A percentile compares a stretch with the other conserved stretches of the same genome.
Evolutionary conservation across 2,888 invertebrate species (phyloP).

Genomic region (Rhingia campestris): DNA sequence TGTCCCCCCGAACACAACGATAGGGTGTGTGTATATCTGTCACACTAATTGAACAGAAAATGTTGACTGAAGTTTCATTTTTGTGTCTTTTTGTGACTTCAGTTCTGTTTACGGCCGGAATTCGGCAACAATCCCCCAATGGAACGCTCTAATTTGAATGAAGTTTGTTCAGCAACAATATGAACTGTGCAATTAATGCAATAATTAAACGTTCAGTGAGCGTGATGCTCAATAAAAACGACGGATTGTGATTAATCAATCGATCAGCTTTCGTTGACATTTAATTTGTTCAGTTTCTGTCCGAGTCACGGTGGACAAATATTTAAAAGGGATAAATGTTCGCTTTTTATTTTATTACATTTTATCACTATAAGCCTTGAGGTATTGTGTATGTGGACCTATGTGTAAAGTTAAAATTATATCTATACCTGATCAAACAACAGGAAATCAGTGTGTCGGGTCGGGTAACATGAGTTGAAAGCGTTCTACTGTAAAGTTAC

Average conservation of each 20-base stretch:
- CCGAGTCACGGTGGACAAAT: slow-evolving; percentile 43
- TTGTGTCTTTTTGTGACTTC: slow-evolving; percentile 11
- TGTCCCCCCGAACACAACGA: not conserved
- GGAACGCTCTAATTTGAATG: slow-evolving; percentile 31
- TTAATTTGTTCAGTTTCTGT: slow-evolving; percentile 58
- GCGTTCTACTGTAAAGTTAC: slow-evolving; percentile 44
- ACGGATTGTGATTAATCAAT: slow-evolving; percentile 66
- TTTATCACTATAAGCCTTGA: slow-evolving; percentile 6
- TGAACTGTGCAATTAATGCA: slow-evolving; percentile 59
- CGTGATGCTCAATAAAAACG: slow-evolving; percentile 61
- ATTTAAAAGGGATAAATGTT: slow-evolving; percentile 18
- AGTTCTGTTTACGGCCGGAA: slow-evolving; percentile 4
- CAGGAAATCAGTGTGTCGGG: slow-evolving; percentile 44
- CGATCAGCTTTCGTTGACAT: slow-evolving; percentile 64
- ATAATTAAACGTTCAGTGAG: slow-evolving; percentile 64
- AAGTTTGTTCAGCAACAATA: slow-evolving; percentile 5
- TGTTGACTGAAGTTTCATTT: slow-evolving; percentile 30
- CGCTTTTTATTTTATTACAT: slow-evolving; percentile 4
- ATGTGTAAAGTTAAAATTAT: slow-evolving; percentile 31
- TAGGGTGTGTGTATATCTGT: not conserved
- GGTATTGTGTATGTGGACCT: not conserved
- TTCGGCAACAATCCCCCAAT: no score
- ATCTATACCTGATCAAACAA: slow-evolving; percentile 53
- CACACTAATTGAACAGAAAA: slow-evolving; percentile 53
- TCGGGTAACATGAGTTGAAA: slow-evolving; percentile 43